A percentile compares a stretch with the other conserved stretches of the same genome.
These are phyloP conservation scores for Agonum fuliginosum DNA, from an alignment of 2,888 invertebrate species.

Conservation along the genomic window DNA sequence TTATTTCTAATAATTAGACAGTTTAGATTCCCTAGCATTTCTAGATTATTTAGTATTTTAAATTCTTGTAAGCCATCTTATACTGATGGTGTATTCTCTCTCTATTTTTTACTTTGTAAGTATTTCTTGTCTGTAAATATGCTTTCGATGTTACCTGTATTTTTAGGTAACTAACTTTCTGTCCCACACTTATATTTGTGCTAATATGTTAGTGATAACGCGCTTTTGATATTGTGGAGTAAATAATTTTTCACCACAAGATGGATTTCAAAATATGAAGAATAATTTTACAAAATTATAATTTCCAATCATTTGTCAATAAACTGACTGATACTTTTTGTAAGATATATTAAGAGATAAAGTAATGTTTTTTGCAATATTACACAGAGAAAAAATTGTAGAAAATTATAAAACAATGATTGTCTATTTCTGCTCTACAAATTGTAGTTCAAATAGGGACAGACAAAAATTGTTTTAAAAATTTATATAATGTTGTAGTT, in stretches of 20 bases:
- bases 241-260: slow-evolving; percentile 2
- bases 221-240: slow-evolving; percentile 27
- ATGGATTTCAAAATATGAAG: not conserved
- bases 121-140: slow-evolving; percentile 33
- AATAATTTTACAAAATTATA: not conserved
- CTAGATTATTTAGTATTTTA: slow-evolving; percentile 4
- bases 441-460: too few species aligned
- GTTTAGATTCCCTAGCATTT: not conserved
- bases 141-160: slow-evolving; percentile 28
- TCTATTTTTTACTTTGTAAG: slow-evolving; percentile 25
- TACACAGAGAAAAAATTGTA: too few species aligned
- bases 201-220: slow-evolving; percentile 18
- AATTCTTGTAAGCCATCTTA: slow-evolving; percentile 38
- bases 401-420: too few species aligned
- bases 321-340: too few species aligned
- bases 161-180: not conserved
- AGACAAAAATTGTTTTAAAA: too few species aligned
- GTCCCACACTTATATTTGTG: not conserved
- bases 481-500: too few species aligned
- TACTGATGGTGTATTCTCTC: slow-evolving; percentile 24
- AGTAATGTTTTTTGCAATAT: too few species aligned
- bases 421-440: too few species aligned
- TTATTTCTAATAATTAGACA: not conserved
- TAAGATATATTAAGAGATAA: too few species aligned
- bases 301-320: too few species aligned